Percentiles rank a stretch among this genome's conserved stretches.
phyloP scores from a whole-genome alignment of 2,797 vertebrate genomes.

The Triplophysa yarkandensis region DNA sequence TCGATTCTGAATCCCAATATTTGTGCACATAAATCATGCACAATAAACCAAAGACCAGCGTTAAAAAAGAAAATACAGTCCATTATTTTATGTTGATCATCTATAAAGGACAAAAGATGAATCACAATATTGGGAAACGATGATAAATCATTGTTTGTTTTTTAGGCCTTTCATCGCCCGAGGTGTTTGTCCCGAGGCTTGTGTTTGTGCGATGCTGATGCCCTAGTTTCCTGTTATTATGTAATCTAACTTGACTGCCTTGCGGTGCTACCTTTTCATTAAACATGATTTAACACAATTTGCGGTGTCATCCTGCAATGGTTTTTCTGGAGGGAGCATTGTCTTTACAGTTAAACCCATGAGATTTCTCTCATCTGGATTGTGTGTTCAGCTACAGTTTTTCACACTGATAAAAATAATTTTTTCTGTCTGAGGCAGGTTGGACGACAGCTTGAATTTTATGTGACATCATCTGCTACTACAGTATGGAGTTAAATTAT shows the following conservation, averaged over 20 bases:
- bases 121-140: constrained; percentile 10
- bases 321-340: constrained; percentile 37
- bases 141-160: constrained; percentile 48
- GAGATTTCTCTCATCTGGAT: constrained; percentile 44
- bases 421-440: constrained; percentile 16
- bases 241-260: constrained; percentile 49
- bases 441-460: constrained; percentile 4
- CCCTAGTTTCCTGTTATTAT: constrained; percentile 49
- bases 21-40: not conserved
- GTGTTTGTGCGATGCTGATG: constrained; percentile 41
- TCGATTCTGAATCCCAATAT: not conserved
- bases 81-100: constrained; percentile 31
- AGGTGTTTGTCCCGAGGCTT: constrained; percentile 38
- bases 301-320: constrained; percentile 33
- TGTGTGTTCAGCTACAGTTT: constrained; percentile 27
- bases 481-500: constrained; percentile 11
- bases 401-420: constrained; percentile 31
- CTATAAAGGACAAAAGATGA: constrained; percentile 9
- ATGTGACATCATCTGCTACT: constrained; percentile 4
- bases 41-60: not conserved
- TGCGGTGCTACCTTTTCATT: constrained; percentile 57
- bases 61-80: constrained; percentile 20
- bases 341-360: constrained; percentile 32
- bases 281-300: constrained; percentile 53
- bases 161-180: constrained; percentile 40